These are phyloP conservation scores for Rhopilema esculentum DNA, from an alignment of 30 jellyfish, hydroid and myxozoan species.

Conservation along the genomic window DNA sequence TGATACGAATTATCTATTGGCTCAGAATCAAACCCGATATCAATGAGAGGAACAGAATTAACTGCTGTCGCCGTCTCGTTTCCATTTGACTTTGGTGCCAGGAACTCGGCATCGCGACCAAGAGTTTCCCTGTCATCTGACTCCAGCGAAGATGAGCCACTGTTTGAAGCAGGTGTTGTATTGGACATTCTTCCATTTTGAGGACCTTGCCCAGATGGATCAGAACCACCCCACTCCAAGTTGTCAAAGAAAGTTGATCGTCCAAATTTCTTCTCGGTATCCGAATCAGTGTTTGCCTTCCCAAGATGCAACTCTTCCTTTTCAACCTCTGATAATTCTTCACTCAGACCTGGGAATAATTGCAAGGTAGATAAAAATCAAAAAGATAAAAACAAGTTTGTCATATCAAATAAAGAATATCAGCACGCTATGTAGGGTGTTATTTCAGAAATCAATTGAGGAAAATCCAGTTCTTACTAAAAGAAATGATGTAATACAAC, in stretches of 20 bases:
- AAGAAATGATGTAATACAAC: no score
- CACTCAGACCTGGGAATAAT: conserved; percentile 27
- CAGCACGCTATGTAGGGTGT: neutral
- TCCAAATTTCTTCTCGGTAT: conserved; percentile 47
- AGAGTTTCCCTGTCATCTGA: neutral
- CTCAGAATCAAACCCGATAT: conserved; percentile 32
- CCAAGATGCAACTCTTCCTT: conserved; percentile 8
- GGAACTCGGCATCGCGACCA: neutral
- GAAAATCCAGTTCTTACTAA: no score
- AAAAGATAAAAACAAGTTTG: neutral
- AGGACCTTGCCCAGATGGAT: neutral
- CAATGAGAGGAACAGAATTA: conserved; percentile 23
- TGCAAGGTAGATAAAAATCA: neutral
- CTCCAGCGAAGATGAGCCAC: conserved; percentile 21
- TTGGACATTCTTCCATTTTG: neutral
- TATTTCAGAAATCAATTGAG: no score
- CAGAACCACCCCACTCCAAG: conserved; percentile 16
- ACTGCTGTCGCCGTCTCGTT: neutral
- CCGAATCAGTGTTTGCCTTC: conserved; percentile 19
- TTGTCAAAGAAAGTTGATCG: conserved; percentile 60
- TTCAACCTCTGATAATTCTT: conserved; percentile 1
- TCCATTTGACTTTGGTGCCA: neutral
- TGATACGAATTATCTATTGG: neutral
- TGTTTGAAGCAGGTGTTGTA: neutral
- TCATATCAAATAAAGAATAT: no score